Conservation (phyloP, 2,888 invertebrate genomes). For the Platycnemis pennipes region DNA sequence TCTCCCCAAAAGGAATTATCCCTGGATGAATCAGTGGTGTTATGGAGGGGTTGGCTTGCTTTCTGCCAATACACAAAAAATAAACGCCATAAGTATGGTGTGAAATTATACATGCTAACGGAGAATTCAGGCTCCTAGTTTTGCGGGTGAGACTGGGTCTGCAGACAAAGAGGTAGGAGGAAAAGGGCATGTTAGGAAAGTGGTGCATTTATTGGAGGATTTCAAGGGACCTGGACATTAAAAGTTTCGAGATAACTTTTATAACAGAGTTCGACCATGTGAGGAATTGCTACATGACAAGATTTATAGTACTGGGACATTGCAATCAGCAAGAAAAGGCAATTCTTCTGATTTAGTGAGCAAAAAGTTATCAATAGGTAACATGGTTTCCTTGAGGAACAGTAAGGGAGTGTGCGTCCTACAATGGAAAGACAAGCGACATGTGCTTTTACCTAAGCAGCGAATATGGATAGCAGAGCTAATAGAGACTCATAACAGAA, state of each 20-base stretch:
- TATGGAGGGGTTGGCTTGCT: neutral
- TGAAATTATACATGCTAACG: neutral
- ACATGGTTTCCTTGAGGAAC: neutral
- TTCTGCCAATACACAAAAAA: neutral
- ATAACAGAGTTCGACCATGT: neutral
- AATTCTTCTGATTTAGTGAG: neutral
- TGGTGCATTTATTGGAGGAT: neutral
- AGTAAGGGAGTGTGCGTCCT: neutral
- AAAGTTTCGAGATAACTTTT: neutral
- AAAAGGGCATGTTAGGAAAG: neutral
- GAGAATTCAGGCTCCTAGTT: neutral
- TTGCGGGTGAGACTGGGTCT: neutral
- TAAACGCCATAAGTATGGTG: neutral
- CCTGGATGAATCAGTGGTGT: constrained; percentile 5
- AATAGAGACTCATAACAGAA: neutral
- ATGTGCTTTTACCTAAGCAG: neutral
- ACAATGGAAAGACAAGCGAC: neutral
- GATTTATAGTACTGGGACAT: neutral
- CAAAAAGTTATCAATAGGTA: neutral
- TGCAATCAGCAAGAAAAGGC: neutral
- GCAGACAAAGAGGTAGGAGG: neutral
- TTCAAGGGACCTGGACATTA: neutral
- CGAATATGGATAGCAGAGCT: neutral
- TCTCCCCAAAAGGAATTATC: neutral
- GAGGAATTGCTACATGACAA: neutral